Evolutionary conservation across 2,888 invertebrate genomes (phyloP).

Genomic region (Amiota mariae): DNA sequence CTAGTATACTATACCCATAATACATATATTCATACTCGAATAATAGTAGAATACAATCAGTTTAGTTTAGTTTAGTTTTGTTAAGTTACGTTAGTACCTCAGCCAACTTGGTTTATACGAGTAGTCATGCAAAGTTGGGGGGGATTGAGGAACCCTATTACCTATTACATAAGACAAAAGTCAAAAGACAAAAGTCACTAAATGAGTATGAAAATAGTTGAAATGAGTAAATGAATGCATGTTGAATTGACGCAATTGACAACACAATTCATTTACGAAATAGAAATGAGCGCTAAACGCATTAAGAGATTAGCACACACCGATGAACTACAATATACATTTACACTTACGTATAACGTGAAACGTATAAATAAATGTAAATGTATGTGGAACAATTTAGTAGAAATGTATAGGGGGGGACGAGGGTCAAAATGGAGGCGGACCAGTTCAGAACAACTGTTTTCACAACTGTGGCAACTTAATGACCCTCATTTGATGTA

Average conservation of each 20-base stretch:
- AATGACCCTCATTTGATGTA: constrained; percentile 26
- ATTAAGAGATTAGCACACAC: constrained; percentile 73
- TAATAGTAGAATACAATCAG: not conserved
- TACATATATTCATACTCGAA: no score
- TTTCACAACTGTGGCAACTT: not conserved
- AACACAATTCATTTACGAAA: constrained; percentile 65
- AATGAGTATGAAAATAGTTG: constrained; percentile 11
- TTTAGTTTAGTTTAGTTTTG: constrained; percentile 17
- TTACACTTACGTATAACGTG: no score
- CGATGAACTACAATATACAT: not conserved
- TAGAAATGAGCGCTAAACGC: constrained; percentile 68
- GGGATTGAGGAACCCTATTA: no score
- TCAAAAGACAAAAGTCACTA: constrained; percentile 4
- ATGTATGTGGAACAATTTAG: no score
- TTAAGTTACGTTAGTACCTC: not conserved
- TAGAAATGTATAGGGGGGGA: not conserved
- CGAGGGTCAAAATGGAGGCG: not conserved
- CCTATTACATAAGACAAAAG: constrained; percentile 4
- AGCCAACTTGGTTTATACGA: not conserved
- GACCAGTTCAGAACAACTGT: not conserved
- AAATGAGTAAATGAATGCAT: constrained; percentile 11
- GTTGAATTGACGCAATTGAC: not conserved
- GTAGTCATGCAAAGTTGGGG: no score
- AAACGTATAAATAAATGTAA: no score
- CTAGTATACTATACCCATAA: not conserved